A percentile compares a stretch with the other conserved stretches of the same genome.
These are phyloP conservation scores for Noctua janthina DNA, from an alignment of 2,888 invertebrate genomes.

Conservation along the genomic window DNA sequence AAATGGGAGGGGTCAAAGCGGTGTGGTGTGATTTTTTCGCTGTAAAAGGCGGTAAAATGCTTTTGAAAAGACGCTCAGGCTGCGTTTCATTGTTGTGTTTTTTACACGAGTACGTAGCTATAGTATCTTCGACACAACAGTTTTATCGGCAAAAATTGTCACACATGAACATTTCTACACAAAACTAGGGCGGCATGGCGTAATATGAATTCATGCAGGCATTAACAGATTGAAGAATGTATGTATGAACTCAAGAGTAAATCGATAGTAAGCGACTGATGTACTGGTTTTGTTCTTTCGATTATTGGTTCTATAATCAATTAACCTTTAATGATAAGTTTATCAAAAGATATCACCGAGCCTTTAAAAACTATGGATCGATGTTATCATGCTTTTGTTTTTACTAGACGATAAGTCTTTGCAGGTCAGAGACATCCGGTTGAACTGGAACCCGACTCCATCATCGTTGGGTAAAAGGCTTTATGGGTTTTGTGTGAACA, in stretches of 20 bases:
- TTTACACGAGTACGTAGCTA: neutral
- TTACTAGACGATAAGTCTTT: neutral
- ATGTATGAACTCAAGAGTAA: no score
- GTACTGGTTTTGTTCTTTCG: no score
- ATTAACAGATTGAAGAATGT: neutral
- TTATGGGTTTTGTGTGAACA: neutral
- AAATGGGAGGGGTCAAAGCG: constrained; percentile 32
- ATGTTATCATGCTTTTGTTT: neutral
- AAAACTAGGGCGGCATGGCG: neutral
- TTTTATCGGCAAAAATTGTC: neutral
- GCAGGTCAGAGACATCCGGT: neutral
- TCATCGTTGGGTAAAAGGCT: neutral
- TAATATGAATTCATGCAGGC: neutral
- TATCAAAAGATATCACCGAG: no score
- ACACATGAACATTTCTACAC: neutral
- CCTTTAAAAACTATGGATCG: no score
- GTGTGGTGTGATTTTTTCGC: constrained; percentile 26
- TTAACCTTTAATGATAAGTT: no score
- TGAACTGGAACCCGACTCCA: neutral
- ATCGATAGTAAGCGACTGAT: no score
- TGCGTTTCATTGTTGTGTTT: constrained; percentile 11
- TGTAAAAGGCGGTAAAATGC: constrained; percentile 22
- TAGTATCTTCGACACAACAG: no score
- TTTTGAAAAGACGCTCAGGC: neutral
- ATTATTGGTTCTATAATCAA: no score